A percentile compares a stretch with the other conserved stretches of the same genome.
phyloP scores from a whole-genome alignment of 2,888 invertebrate genomes.

The Synergus itoensis region DNA sequence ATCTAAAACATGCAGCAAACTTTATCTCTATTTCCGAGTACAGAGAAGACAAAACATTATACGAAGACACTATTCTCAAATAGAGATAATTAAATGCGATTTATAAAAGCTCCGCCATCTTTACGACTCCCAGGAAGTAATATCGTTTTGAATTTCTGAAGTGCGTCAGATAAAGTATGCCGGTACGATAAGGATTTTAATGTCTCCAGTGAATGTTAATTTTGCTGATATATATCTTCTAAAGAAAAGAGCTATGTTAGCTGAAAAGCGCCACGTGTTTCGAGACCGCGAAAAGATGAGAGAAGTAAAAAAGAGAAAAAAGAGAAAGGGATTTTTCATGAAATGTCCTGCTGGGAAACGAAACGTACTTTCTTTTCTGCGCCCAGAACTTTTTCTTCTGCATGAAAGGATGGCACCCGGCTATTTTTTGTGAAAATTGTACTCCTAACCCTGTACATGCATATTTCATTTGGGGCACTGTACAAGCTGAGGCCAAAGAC shows the following conservation, averaged over 20 bases:
- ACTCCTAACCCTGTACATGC: slow-evolving; percentile 70
- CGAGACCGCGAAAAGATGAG: slow-evolving; percentile 19
- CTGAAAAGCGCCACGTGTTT: slow-evolving; percentile 25
- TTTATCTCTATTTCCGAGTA: not conserved
- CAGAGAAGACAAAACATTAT: not conserved
- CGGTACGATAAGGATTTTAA: slow-evolving; percentile 17
- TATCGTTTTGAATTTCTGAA: slow-evolving; percentile 15
- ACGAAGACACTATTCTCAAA: not conserved
- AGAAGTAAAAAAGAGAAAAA: not conserved
- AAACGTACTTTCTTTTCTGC: slow-evolving; percentile 26
- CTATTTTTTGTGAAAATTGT: slow-evolving; percentile 71
- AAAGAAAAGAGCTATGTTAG: not conserved
- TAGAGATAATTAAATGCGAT: slow-evolving; percentile 1
- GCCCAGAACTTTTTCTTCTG: slow-evolving; percentile 4
- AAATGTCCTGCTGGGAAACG: slow-evolving; percentile 34
- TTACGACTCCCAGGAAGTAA: not conserved
- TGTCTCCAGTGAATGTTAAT: slow-evolving; percentile 32
- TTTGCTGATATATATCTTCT: slow-evolving; percentile 6
- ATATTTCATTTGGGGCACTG: slow-evolving; percentile 69
- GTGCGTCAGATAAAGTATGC: slow-evolving; percentile 2
- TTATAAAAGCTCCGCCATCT: not conserved
- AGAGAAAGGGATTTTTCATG: slow-evolving; percentile 42
- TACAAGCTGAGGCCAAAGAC: slow-evolving; percentile 64
- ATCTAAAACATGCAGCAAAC: not conserved
- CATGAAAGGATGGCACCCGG: slow-evolving; percentile 42